Evolutionary conservation across 2,888 invertebrate genomes (phyloP).

Genomic region (Agonopterix heracliana): DNA sequence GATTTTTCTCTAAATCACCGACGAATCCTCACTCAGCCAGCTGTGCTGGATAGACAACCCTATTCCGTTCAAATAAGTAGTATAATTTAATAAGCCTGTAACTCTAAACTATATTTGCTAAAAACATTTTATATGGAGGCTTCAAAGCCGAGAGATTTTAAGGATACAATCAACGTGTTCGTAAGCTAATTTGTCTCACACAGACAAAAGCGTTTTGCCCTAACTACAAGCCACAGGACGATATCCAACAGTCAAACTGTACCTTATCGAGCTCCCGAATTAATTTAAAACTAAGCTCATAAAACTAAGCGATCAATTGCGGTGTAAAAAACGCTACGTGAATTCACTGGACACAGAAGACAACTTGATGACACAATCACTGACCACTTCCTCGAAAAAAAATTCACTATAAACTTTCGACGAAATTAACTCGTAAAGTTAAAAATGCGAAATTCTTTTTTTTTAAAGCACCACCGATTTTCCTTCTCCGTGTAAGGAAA

Average conservation of each 20-base stretch:
- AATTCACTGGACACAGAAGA: neutral
- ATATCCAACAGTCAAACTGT: conserved; percentile 66
- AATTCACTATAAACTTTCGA: conserved; percentile 40
- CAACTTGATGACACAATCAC: conserved; percentile 25
- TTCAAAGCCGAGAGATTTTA: too few relatives aligned
- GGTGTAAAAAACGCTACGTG: conserved; percentile 28
- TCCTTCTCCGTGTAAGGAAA: conserved; percentile 59
- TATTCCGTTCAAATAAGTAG: too few relatives aligned
- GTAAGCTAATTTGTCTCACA: conserved; percentile 48
- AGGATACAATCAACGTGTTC: conserved; percentile 8
- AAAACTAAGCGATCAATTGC: conserved; percentile 54
- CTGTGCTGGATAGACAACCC: too few relatives aligned
- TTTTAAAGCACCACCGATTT: conserved; percentile 39
- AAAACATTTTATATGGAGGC: too few relatives aligned
- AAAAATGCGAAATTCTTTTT: conserved; percentile 59
- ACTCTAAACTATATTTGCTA: too few relatives aligned
- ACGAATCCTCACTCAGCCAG: too few relatives aligned
- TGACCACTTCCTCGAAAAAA: conserved; percentile 19
- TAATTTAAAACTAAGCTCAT: conserved; percentile 30
- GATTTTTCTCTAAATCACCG: too few relatives aligned
- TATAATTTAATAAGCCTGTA: too few relatives aligned
- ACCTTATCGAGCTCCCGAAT: conserved; percentile 51
- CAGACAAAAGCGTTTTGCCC: conserved; percentile 60
- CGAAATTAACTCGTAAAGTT: conserved; percentile 63
- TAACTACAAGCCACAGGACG: conserved; percentile 68